Evolutionary conservation across 2,888 invertebrate genomes (phyloP).

Genomic region (Rotaria sp.): DNA sequence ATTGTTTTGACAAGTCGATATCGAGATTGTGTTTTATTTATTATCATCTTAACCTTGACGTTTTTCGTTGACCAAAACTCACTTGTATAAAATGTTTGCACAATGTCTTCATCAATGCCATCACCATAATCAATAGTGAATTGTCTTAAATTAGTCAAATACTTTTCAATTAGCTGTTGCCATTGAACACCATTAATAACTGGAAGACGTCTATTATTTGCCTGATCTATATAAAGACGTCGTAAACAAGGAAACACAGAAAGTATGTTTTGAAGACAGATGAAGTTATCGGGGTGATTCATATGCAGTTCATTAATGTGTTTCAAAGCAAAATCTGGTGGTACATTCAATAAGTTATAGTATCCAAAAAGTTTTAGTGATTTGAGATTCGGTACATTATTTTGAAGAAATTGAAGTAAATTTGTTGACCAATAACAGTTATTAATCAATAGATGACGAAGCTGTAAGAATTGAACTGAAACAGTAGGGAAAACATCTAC

Average conservation of each 20-base stretch:
- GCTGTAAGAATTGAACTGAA: background rate
- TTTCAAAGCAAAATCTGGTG: background rate
- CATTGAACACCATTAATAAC: background rate
- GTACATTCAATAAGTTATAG: background rate
- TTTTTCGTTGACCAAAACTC: background rate
- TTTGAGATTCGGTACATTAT: background rate
- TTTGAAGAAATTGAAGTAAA: background rate
- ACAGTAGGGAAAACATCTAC: background rate
- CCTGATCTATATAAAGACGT: background rate
- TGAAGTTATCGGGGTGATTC: background rate
- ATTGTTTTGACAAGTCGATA: background rate
- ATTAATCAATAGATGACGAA: background rate
- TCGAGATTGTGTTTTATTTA: background rate
- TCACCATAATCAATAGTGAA: background rate
- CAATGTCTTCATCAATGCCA: background rate
- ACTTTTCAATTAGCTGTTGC: background rate
- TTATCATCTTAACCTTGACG: background rate
- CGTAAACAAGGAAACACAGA: background rate
- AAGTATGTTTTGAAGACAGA: background rate
- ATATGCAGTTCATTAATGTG: background rate
- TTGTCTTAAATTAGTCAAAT: background rate
- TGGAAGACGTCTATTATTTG: rapidly evolving
- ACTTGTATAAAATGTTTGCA: background rate
- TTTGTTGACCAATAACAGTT: background rate
- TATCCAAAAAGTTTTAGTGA: background rate